A percentile compares a stretch with the other conserved stretches of the same genome.
These are phyloP conservation scores for Apodemia duryi DNA, from an alignment of 2,888 invertebrate genomes.

Conservation along the genomic window DNA sequence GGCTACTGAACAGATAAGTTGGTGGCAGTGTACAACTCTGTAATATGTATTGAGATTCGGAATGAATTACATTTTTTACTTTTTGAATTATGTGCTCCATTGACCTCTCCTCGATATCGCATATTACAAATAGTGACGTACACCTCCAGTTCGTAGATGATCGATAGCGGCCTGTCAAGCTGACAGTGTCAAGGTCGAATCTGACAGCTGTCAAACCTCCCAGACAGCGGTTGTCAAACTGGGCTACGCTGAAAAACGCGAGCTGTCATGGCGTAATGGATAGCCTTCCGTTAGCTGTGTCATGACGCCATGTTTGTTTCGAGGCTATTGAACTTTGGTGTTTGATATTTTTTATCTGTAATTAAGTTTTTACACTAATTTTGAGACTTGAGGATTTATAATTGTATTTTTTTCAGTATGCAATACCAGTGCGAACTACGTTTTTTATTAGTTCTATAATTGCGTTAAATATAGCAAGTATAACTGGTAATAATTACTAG, in stretches of 20 bases:
- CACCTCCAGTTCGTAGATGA: constrained; percentile 39
- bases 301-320: constrained; percentile 47
- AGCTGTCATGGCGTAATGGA: constrained; percentile 68
- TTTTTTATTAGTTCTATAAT: background rate
- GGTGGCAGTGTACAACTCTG: background rate
- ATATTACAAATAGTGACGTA: constrained; percentile 33
- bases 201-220: constrained; percentile 52
- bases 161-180: constrained; percentile 53
- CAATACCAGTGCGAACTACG: constrained; percentile 15
- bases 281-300: constrained; percentile 48
- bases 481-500: too few relatives aligned
- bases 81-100: constrained; percentile 24
- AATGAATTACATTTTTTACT: constrained; percentile 9
- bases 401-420: constrained; percentile 26
- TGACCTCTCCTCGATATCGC: constrained; percentile 28
- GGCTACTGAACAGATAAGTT: too few relatives aligned
- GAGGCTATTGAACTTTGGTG: constrained; percentile 49
- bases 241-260: constrained; percentile 58
- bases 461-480: too few relatives aligned
- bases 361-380: constrained; percentile 31
- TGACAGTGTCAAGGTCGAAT: constrained; percentile 58
- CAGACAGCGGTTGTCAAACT: constrained; percentile 48
- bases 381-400: constrained; percentile 21
- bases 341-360: constrained; percentile 36
- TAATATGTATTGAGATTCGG: background rate